Evolutionary conservation across 2,888 invertebrate species (phyloP).

Genomic region (Oligia latruncula): DNA sequence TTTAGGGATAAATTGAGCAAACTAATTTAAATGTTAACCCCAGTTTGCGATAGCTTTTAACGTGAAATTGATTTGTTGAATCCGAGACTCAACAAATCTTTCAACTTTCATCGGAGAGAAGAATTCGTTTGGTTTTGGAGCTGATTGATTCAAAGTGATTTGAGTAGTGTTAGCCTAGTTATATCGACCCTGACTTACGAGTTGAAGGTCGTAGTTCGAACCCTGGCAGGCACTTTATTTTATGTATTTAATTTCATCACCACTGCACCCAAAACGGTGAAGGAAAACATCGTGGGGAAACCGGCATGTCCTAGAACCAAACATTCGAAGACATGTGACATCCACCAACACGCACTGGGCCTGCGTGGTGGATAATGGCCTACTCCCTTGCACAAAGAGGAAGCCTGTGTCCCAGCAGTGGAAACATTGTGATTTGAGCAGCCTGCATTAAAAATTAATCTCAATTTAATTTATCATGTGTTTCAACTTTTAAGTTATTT

Average conservation of each 20-base stretch:
- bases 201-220: background rate
- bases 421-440: background rate
- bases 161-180: background rate
- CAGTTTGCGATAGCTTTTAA: slow-evolving; percentile 57
- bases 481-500: background rate
- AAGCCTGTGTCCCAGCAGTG: background rate
- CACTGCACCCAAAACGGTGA: background rate
- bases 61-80: slow-evolving; percentile 53
- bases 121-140: slow-evolving; percentile 27
- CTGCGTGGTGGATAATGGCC: background rate
- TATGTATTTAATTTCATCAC: background rate
- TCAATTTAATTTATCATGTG: background rate
- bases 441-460: background rate
- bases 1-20: slow-evolving; percentile 63
- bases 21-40: slow-evolving; percentile 66
- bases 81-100: background rate
- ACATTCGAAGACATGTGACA: background rate
- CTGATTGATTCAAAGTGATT: slow-evolving; percentile 9
- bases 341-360: background rate
- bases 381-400: background rate
- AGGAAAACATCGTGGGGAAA: background rate
- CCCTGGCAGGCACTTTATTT: background rate
- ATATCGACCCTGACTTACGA: background rate
- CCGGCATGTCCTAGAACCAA: background rate
- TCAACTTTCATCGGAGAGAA: slow-evolving; percentile 25